Conservation (phyloP, 2,888 invertebrate species). For the Drosophila formosana region DNA sequence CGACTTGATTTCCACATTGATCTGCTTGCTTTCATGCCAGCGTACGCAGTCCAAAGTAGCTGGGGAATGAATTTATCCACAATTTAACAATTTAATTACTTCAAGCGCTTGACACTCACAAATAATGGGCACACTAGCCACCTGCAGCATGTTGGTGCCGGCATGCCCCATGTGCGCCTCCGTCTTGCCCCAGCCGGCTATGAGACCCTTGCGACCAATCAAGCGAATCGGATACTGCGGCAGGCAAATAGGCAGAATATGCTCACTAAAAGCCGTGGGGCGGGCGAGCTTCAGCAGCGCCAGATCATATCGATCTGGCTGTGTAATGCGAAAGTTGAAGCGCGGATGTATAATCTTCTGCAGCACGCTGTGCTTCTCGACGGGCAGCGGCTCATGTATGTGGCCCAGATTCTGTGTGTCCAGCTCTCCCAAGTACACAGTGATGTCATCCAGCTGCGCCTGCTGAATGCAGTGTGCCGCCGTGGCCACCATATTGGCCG, state of each 20-base stretch:
- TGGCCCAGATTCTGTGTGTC: slow-evolving; percentile 90
- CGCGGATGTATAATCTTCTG: slow-evolving; percentile 92
- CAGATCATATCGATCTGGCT: slow-evolving; percentile 93
- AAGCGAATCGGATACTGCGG: slow-evolving; percentile 86
- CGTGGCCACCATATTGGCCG: slow-evolving; percentile 90
- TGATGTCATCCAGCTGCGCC: slow-evolving; percentile 90
- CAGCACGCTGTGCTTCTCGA: slow-evolving; percentile 89
- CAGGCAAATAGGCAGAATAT: slow-evolving; percentile 92
- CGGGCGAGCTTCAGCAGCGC: slow-evolving; percentile 90
- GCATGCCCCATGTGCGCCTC: slow-evolving; percentile 90
- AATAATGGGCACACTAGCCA: slow-evolving; percentile 92
- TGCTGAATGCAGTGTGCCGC: slow-evolving; percentile 94
- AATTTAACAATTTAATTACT: background rate
- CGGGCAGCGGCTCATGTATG: slow-evolving; percentile 88
- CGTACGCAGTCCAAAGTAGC: slow-evolving; percentile 90
- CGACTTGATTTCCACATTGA: slow-evolving; percentile 90
- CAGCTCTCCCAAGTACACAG: slow-evolving; percentile 92
- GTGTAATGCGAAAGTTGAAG: slow-evolving; percentile 92
- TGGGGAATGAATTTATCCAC: slow-evolving; percentile 65
- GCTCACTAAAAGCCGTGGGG: slow-evolving; percentile 87
- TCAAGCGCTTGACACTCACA: slow-evolving; percentile 86
- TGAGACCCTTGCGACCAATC: slow-evolving; percentile 87
- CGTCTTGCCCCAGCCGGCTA: slow-evolving; percentile 95
- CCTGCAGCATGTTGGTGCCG: slow-evolving; percentile 92
- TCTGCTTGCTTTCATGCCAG: slow-evolving; percentile 93